These are phyloP conservation scores for Lichenostomus cassidix DNA, from an alignment of 2,113 vertebrate species.

Conservation along the genomic window DNA sequence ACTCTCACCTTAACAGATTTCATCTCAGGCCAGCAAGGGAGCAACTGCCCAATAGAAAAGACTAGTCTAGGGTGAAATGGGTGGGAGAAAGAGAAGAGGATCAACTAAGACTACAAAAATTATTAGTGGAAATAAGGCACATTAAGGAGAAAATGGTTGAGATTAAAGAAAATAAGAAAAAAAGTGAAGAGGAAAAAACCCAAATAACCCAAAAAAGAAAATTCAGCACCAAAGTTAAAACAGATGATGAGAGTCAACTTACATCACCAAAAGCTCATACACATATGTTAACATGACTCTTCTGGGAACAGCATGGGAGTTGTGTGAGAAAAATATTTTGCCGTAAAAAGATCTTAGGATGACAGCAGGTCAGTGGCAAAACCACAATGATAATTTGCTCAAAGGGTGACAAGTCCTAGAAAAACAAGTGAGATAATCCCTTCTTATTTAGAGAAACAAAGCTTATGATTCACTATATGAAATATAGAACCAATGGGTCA, in stretches of 20 bases:
- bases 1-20: not conserved
- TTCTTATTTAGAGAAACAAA: not conserved
- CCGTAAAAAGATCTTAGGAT: not conserved
- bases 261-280: not conserved
- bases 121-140: not conserved
- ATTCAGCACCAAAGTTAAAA: not conserved
- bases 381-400: not conserved
- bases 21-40: not conserved
- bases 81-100: not conserved
- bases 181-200: not conserved
- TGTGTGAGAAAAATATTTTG: not conserved
- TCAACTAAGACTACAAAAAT: not conserved
- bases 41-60: not conserved
- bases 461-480: not conserved
- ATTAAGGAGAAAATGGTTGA: not conserved
- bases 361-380: not conserved
- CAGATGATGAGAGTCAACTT: not conserved
- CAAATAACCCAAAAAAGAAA: not conserved
- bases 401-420: not conserved
- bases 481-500: not conserved
- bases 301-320: not conserved
- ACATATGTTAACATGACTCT: not conserved
- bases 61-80: not conserved
- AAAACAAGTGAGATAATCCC: not conserved
- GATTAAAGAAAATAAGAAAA: not conserved